Conservation (phyloP, 2,888 invertebrate genomes). For the Drosophila anceps region DNA sequence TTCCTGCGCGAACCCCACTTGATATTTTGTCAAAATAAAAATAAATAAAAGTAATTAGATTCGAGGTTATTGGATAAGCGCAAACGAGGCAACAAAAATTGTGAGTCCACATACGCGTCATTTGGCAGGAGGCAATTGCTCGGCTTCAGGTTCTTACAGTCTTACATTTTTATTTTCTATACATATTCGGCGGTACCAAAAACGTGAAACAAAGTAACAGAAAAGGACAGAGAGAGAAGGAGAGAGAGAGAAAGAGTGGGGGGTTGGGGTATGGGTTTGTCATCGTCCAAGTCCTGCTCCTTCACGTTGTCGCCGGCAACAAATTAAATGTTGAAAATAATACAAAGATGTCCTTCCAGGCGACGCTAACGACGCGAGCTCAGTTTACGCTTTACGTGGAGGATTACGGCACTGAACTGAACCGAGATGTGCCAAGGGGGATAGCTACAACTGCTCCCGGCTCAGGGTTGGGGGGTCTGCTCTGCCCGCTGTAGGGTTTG, state of each 20-base stretch:
- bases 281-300: constrained; percentile 47
- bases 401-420: constrained; percentile 55
- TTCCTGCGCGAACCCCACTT: constrained; percentile 26
- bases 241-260: background rate
- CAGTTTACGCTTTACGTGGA: constrained; percentile 74
- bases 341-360: constrained; percentile 79
- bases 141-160: constrained; percentile 2
- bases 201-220: constrained; percentile 71
- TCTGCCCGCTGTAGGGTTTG: constrained; percentile 8
- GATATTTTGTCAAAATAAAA: constrained; percentile 63
- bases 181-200: constrained; percentile 57
- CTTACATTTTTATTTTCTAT: constrained; percentile 58
- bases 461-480: background rate
- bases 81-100: constrained; percentile 65
- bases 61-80: constrained; percentile 79
- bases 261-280: constrained; percentile 24
- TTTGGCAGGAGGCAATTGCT: background rate
- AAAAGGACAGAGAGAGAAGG: background rate
- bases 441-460: constrained; percentile 31
- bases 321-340: constrained; percentile 81
- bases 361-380: constrained; percentile 63
- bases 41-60: constrained; percentile 80
- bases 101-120: constrained; percentile 29
- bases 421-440: constrained; percentile 17
- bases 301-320: constrained; percentile 74